phyloP scores from a whole-genome alignment of 1,140 invertebrate species.

The Dryas iulia region DNA sequence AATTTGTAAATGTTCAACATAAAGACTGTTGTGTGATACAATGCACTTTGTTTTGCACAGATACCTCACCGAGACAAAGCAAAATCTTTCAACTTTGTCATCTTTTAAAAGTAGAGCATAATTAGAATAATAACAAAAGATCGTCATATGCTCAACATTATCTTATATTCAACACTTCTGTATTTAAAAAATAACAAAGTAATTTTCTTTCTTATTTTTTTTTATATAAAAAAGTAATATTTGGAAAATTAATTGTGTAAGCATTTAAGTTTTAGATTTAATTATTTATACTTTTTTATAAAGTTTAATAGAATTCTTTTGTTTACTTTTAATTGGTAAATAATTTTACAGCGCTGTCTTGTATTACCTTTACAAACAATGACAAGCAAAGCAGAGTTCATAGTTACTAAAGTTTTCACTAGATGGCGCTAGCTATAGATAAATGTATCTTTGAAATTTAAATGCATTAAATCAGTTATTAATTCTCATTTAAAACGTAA shows the following conservation, averaged over 20 bases:
- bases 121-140: background rate
- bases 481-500: too few relatives aligned
- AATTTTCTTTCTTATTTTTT: too few relatives aligned
- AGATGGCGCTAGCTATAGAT: too few relatives aligned
- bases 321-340: background rate
- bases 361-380: too few relatives aligned
- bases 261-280: background rate
- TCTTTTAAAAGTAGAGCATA: background rate
- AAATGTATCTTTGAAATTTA: too few relatives aligned
- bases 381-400: too few relatives aligned
- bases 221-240: too few relatives aligned
- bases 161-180: background rate
- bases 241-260: too few relatives aligned
- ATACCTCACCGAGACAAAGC: constrained; percentile 29
- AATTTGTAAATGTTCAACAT: constrained; percentile 48
- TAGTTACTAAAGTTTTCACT: background rate
- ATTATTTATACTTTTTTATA: background rate
- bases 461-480: too few relatives aligned
- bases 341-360: background rate
- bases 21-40: constrained; percentile 33
- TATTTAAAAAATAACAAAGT: too few relatives aligned
- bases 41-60: constrained; percentile 28
- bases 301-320: background rate
- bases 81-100: constrained; percentile 12
- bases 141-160: background rate